Evolutionary conservation across 1,140 invertebrate species (phyloP).

Genomic region (Ceratina calcarata): DNA sequence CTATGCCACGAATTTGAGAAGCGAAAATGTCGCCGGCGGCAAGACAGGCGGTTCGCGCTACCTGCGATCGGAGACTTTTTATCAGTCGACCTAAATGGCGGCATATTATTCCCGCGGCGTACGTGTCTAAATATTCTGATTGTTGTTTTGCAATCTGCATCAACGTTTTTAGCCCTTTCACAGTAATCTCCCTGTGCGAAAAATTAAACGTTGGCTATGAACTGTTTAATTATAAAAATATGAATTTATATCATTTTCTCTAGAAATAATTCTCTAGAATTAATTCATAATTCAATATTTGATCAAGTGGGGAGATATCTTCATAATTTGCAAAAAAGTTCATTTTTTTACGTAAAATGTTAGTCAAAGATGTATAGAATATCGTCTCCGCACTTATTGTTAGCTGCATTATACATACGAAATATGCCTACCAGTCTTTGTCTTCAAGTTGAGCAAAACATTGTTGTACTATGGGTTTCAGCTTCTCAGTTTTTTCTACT

Average conservation of each 20-base stretch:
- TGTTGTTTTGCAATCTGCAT: slow-evolving; percentile 88
- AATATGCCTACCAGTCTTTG: slow-evolving; percentile 87
- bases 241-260: not conserved
- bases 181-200: slow-evolving; percentile 87
- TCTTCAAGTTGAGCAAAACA: slow-evolving; percentile 85
- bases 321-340: not conserved
- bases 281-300: too few relatives aligned
- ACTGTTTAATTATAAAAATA: not conserved
- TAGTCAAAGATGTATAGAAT: too few relatives aligned
- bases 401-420: too few relatives aligned
- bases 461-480: slow-evolving; percentile 83
- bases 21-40: slow-evolving; percentile 89
- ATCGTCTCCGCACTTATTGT: too few relatives aligned
- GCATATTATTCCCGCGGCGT: slow-evolving; percentile 83
- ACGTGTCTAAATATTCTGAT: slow-evolving; percentile 83
- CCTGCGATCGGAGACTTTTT: slow-evolving; percentile 93
- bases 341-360: too few relatives aligned
- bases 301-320: not conserved
- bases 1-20: slow-evolving; percentile 86
- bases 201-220: not conserved
- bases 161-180: slow-evolving; percentile 88
- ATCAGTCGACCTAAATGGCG: slow-evolving; percentile 89
- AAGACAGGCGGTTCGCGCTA: slow-evolving; percentile 91
- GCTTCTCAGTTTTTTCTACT: slow-evolving; percentile 80
- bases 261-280: not conserved